Conservation (phyloP, 2,888 invertebrate genomes). For the Leucania comma region DNA sequence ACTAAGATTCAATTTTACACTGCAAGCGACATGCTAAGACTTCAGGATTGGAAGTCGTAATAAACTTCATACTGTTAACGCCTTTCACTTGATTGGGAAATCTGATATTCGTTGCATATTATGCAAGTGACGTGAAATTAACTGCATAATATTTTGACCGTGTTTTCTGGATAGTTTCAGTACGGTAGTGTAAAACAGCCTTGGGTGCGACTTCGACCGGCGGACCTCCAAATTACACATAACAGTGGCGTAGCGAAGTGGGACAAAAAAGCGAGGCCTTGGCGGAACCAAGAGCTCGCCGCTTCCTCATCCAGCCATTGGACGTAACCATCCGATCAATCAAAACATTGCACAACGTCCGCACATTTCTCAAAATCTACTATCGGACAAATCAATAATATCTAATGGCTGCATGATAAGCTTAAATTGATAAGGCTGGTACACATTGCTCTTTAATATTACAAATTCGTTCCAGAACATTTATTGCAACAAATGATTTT, state of each 20-base stretch:
- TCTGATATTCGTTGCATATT: constrained; percentile 51
- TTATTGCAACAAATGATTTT: constrained; percentile 36
- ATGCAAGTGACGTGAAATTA: constrained; percentile 49
- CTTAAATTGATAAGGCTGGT: constrained; percentile 62
- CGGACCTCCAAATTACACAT: constrained; percentile 91
- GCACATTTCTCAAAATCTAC: constrained; percentile 35
- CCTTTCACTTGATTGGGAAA: constrained; percentile 63
- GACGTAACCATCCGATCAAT: constrained; percentile 52
- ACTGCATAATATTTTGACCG: constrained; percentile 43
- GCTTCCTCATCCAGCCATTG: constrained; percentile 80
- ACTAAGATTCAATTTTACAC: constrained; percentile 53
- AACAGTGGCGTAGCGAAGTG: constrained; percentile 85
- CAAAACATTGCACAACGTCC: constrained; percentile 42
- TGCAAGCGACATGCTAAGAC: constrained; percentile 42
- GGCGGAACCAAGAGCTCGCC: constrained; percentile 68
- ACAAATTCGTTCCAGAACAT: constrained; percentile 40
- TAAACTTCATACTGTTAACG: constrained; percentile 46
- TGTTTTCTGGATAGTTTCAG: constrained; percentile 61
- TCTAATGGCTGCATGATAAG: constrained; percentile 71
- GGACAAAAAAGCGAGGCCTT: constrained; percentile 84
- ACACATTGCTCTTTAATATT: constrained; percentile 61
- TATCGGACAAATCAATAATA: constrained; percentile 54
- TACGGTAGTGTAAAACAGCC: constrained; percentile 72
- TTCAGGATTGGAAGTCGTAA: constrained; percentile 51
- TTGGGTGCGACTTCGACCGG: constrained; percentile 83